These are phyloP conservation scores for Platycercus adscitus DNA, from an alignment of 2,113 vertebrate genomes.

Conservation along the genomic window DNA sequence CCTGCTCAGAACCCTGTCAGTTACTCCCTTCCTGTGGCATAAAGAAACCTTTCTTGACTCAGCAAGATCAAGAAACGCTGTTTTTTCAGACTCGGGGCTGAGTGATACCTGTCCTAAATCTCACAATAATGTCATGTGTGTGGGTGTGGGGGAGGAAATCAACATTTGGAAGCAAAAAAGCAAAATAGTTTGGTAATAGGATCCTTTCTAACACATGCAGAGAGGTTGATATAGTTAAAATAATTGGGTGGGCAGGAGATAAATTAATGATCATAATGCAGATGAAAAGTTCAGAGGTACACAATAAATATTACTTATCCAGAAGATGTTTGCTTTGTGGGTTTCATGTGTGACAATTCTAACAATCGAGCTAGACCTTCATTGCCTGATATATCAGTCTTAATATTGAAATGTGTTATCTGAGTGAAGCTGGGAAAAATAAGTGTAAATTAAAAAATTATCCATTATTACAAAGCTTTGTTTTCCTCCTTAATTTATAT, in stretches of 20 bases:
- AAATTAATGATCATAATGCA: not conserved
- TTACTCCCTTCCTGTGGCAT: not conserved
- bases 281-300: not conserved
- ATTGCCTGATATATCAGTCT: not conserved
- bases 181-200: not conserved
- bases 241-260: not conserved
- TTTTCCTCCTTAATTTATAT: not conserved
- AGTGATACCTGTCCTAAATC: not conserved
- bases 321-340: not conserved
- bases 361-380: not conserved
- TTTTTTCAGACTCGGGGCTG: not conserved
- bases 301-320: not conserved
- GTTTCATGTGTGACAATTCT: not conserved
- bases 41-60: not conserved
- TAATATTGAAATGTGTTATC: not conserved
- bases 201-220: not conserved
- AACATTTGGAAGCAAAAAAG: not conserved
- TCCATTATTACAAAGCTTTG: not conserved
- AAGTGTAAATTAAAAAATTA: not conserved
- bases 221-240: not conserved
- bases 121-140: not conserved
- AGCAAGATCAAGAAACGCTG: not conserved
- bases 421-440: not conserved
- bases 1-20: conserved; percentile 13
- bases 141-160: fast-evolving